phyloP scores from a whole-genome alignment of 2,113 vertebrate genomes.

The Eudyptes chrysolophus region DNA sequence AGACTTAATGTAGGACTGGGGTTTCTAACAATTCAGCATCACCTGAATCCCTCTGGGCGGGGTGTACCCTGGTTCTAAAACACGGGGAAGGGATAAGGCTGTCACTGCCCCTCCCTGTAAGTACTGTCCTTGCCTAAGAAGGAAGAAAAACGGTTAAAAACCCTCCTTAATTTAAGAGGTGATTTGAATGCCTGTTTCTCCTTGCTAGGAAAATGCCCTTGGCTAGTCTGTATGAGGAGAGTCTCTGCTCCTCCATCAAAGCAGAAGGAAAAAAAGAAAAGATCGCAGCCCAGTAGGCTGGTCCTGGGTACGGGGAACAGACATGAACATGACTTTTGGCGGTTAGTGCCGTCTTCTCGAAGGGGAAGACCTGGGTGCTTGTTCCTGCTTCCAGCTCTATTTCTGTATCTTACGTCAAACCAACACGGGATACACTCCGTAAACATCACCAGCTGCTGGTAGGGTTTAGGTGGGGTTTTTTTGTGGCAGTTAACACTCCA shows the following conservation, averaged over 20 bases:
- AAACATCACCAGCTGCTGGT: not conserved
- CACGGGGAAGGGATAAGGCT: not conserved
- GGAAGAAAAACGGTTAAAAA: not conserved
- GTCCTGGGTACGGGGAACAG: not conserved
- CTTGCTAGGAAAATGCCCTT: not conserved
- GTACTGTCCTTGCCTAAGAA: not conserved
- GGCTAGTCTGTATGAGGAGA: not conserved
- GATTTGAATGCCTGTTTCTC: not conserved
- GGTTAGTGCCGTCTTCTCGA: not conserved
- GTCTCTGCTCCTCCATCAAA: not conserved
- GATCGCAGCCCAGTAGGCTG: not conserved
- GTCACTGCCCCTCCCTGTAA: not conserved
- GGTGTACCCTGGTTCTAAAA: not conserved
- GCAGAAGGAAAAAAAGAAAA: not conserved
- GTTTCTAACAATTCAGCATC: not conserved
- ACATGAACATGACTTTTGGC: not conserved
- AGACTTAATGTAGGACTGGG: not conserved
- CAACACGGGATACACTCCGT: fast-evolving
- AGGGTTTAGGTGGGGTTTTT: not conserved
- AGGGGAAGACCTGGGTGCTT: not conserved
- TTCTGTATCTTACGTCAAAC: not conserved
- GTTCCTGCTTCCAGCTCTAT: slow-evolving; percentile 3
- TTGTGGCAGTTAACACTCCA: not conserved
- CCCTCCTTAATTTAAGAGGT: not conserved
- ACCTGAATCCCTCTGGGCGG: not conserved